A percentile compares a stretch with the other conserved stretches of the same genome.
phyloP scores from a whole-genome alignment of 2,797 vertebrate genomes.

The Knipowitschia caucasica region DNA sequence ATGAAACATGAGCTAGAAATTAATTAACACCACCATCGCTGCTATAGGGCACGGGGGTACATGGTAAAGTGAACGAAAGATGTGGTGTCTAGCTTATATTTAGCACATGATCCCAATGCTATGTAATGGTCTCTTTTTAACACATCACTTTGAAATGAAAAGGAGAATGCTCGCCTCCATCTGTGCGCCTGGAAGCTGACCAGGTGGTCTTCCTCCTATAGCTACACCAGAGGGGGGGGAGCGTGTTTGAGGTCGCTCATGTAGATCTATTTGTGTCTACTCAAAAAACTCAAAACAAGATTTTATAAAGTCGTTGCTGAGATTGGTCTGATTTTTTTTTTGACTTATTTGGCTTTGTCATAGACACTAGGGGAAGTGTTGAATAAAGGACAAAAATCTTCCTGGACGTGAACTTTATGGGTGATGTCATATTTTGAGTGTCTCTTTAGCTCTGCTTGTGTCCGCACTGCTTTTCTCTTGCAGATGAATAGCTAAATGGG shows the following conservation, averaged over 20 bases:
- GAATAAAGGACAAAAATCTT: constrained; percentile 19
- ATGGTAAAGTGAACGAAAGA: constrained; percentile 24
- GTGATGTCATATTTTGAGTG: constrained; percentile 38
- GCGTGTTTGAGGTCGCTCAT: constrained; percentile 20
- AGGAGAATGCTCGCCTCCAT: constrained; percentile 42
- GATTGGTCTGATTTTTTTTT: constrained; percentile 17
- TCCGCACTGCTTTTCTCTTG: constrained; percentile 22
- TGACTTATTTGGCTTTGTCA: constrained; percentile 37
- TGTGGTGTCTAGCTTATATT: constrained; percentile 27
- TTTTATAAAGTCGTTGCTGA: constrained; percentile 17
- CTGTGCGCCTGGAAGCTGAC: constrained; percentile 59
- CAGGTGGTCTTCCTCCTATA: constrained; percentile 58
- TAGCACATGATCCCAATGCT: neutral
- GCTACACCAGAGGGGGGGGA: constrained; percentile 28
- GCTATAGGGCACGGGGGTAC: constrained; percentile 28
- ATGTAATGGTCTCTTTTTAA: constrained; percentile 32
- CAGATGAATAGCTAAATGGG: constrained; percentile 16
- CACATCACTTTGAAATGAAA: constrained; percentile 48
- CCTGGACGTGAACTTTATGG: constrained; percentile 31
- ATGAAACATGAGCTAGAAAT: constrained; percentile 41
- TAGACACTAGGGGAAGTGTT: constrained; percentile 1
- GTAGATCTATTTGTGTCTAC: constrained; percentile 33
- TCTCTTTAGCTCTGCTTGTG: constrained; percentile 21
- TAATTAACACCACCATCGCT: constrained; percentile 54
- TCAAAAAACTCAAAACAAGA: constrained; percentile 29